Base-by-base conservation (phyloP, 1,140 invertebrate species). In the Kradibia gibbosae region DNA sequence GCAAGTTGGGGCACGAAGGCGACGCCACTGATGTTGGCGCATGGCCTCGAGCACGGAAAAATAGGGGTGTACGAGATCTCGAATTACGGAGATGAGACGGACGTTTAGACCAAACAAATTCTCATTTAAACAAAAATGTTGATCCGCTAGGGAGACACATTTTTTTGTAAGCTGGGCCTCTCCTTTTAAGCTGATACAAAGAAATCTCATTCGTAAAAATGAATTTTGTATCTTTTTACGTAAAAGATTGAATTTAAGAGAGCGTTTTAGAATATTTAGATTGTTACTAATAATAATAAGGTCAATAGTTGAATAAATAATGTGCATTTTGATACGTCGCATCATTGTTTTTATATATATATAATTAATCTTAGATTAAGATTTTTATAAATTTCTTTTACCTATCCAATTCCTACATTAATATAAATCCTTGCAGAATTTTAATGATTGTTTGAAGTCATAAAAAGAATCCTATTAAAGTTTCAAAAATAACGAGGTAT, bases 1-100 rank as follows among this genome's bases (percentile, higher is more conserved):
- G 53, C 0, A 28, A 45, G 36, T 2, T 20, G 15, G 45, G 25
- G 22, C 57, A 31, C 8, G 36, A 42, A 39, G 31, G 5, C 67
- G 25, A 42, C 55, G 55, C 79, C 48, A 62, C 78, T 79, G 70
- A 73, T 86, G 82, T 83, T 79, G 72, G 42, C 75, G 39, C 55
- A 39, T 39, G n/a, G 34, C 53, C 31, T 67, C 34, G 22, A 67
- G 22, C 1, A 8, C 8, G 34, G 34, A 67, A 39, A n/a, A n/a
- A 39, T 39, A 67, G 11, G 22, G 34, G 34, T 39, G 34, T 4
- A 67, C 22, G 17, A n/a, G 28, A n/a, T 39, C 34, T 67, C 36
- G 1, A 67, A 39, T 39, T 39, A 67, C 34, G 28, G 11, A 4
- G 34, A 67, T 67, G 36, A 39, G 22, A 28, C 13, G 34, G 34